Base-by-base conservation (phyloP, 2,888 invertebrate genomes). In the Lepeophtheirus nordmannii region DNA sequence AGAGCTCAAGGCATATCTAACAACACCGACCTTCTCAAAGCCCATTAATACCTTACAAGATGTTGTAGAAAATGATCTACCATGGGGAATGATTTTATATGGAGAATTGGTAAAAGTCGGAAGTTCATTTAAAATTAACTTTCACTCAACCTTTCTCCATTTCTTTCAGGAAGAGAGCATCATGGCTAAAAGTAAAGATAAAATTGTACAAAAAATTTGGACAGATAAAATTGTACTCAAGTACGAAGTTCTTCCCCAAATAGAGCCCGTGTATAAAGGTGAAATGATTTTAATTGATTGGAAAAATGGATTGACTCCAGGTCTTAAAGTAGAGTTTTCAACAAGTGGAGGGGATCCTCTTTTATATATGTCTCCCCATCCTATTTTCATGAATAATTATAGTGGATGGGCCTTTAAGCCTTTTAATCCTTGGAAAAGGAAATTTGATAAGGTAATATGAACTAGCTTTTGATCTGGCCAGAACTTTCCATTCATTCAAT, bases 61-160 rank as follows among this genome's bases (percentile, higher is more conserved):
- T 56, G 53, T 64, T 11, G 12, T 56, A 10, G 37, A 64, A 9
- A 41, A 22, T 23, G 64, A 41, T 20, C 20, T 64, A 11, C 46
- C 64, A 11, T 64, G 64, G 64, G 64, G 64, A 22, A 64, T 64
- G 64, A 41, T 64, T 56, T 20, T 64, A n/a, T 64, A 64, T 37
- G 64, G 64, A 20, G 64, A 64, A 23, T 46, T 46, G 53, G 53
- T 46, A 46, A 2, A n/a, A 46, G 17, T 46, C 8, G 53, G n/a
- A 46, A 5, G 53, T 46, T 46, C 8, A 46, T 46, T 5, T 46
- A n/a, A 5, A 46, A n/a, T 8, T 5, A 46, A 46, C 5, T 17
- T 5, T 46, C 8, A 46, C 53, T 2, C 53, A 46, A 14, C 53
- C 17, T 46, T 64, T 56, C 38, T 39, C 14, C 40, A 62, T 41